Evolutionary conservation across 2,797 vertebrate genomes (phyloP).

Genomic region (Zenarchopterus dispar): DNA sequence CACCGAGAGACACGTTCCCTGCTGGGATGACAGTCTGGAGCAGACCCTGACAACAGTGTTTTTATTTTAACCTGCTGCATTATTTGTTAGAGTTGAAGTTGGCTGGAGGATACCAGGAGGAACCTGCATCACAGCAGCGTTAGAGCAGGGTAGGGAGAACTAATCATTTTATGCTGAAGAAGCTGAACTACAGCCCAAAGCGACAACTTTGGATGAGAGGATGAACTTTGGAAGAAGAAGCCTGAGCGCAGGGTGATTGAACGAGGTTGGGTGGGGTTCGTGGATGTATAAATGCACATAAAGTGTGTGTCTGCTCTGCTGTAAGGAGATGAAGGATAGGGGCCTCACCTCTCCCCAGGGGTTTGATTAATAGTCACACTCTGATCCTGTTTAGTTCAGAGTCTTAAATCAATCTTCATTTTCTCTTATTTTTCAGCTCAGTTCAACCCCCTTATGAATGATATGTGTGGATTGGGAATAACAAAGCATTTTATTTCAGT

Average conservation of each 20-base stretch:
- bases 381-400: not conserved
- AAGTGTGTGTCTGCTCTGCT: conserved; percentile 2
- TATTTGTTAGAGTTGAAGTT: conserved; percentile 4
- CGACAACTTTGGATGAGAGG: conserved; percentile 47
- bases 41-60: conserved; percentile 19
- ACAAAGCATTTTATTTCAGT: no score
- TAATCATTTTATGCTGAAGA: conserved; percentile 56
- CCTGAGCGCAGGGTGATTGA: conserved; percentile 37
- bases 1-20: conserved; percentile 20
- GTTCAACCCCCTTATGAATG: not conserved
- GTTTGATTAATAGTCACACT: conserved; percentile 34
- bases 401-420: conserved; percentile 28
- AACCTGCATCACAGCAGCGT: conserved; percentile 2
- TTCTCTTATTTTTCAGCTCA: conserved; percentile 6
- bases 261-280: conserved; percentile 16
- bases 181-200: conserved; percentile 36
- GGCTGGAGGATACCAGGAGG: not conserved
- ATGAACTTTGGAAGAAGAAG: conserved; percentile 41
- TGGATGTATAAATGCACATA: conserved; percentile 3
- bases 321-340: conserved; percentile 27
- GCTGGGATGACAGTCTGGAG: conserved; percentile 20
- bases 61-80: conserved; percentile 43
- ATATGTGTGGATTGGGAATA: no score
- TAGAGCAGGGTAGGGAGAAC: conserved; percentile 28
- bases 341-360: conserved; percentile 36